Conservation (phyloP, 2,113 vertebrate species). For the Excalfactoria chinensis region DNA sequence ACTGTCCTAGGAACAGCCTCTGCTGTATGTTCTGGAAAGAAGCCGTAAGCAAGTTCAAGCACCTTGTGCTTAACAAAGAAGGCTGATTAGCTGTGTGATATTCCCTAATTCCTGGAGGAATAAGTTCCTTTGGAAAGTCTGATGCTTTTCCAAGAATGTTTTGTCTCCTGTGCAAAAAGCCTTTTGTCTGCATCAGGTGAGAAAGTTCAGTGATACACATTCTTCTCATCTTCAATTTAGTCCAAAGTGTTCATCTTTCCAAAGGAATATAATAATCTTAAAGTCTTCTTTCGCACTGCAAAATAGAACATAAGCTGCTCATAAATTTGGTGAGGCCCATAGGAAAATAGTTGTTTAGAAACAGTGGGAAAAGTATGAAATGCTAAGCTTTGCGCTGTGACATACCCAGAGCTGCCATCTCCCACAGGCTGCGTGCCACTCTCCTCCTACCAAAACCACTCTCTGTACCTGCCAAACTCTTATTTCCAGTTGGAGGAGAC, state of each 20-base stretch:
- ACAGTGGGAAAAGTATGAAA: not conserved
- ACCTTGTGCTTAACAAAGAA: not conserved
- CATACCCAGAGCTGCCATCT: not conserved
- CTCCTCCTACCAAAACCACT: not conserved
- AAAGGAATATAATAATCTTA: not conserved
- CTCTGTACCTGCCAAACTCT: not conserved
- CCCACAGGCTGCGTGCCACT: not conserved
- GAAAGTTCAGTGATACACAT: not conserved
- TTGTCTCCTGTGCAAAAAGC: not conserved
- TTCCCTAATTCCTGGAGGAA: accelerated
- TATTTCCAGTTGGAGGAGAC: not conserved
- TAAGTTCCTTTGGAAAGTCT: not conserved
- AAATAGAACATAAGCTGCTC: not conserved
- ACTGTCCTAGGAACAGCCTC: not conserved
- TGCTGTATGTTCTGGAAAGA: not conserved
- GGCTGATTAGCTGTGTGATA: not conserved
- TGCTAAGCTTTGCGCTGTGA: not conserved
- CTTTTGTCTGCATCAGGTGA: not conserved
- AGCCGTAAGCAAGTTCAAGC: not conserved
- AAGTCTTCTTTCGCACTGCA: not conserved
- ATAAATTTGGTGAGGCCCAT: not conserved
- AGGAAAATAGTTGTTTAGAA: not conserved
- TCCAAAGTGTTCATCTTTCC: not conserved
- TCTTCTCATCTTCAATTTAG: not conserved
- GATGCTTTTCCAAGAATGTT: not conserved